phyloP scores from a whole-genome alignment of 1,140 invertebrate genomes.

The Forficula auricularia region DNA sequence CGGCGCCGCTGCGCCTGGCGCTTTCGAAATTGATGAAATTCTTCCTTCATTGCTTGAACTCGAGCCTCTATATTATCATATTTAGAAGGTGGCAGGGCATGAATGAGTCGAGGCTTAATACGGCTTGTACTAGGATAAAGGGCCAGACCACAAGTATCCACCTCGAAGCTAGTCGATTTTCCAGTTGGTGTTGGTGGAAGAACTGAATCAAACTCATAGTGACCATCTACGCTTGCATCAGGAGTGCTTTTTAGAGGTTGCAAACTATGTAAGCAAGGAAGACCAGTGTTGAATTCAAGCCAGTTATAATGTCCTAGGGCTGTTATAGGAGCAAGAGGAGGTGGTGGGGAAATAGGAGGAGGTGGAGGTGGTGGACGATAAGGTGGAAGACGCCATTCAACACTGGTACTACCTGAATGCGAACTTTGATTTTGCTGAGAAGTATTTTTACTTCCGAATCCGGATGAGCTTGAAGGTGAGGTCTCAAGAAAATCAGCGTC shows the following conservation, averaged over 20 bases:
- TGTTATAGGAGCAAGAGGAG: slow-evolving; percentile 18
- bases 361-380: slow-evolving; percentile 50
- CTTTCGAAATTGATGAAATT: slow-evolving; percentile 82
- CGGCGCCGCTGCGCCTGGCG: slow-evolving; percentile 54
- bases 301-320: slow-evolving; percentile 22
- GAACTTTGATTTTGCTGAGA: slow-evolving; percentile 59
- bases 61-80: slow-evolving; percentile 74
- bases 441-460: slow-evolving; percentile 83
- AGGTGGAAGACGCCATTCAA: slow-evolving; percentile 55
- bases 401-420: slow-evolving; percentile 47
- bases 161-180: too few relatives aligned
- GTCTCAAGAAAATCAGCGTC: slow-evolving; percentile 36
- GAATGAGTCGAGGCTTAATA: too few relatives aligned
- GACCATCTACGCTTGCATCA: slow-evolving; percentile 81
- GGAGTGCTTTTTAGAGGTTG: slow-evolving; percentile 29
- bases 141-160: too few relatives aligned
- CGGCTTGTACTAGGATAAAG: too few relatives aligned
- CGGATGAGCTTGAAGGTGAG: slow-evolving; percentile 67
- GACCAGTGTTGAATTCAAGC: slow-evolving; percentile 28
- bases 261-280: slow-evolving; percentile 29
- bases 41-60: slow-evolving; percentile 85
- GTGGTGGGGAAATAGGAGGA: slow-evolving; percentile 20
- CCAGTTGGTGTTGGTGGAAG: slow-evolving; percentile 51
- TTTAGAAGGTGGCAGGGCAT: slow-evolving; percentile 22
- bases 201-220: slow-evolving; percentile 81